phyloP scores from a whole-genome alignment of 2,113 vertebrate species.

The Raja brachyura region DNA sequence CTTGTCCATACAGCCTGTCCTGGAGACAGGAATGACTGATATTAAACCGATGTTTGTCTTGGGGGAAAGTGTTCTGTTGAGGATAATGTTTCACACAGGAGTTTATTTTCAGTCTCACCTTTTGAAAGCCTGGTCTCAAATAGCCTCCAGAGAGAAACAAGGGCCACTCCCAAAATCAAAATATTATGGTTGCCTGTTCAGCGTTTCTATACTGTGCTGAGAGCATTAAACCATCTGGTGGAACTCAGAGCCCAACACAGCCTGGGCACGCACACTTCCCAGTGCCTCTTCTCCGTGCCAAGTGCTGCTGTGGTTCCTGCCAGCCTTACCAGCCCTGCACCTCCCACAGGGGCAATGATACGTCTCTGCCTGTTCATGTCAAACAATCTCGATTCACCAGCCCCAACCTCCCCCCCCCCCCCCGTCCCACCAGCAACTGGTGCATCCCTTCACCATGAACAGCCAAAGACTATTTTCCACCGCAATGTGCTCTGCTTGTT shows the following conservation, averaged over 20 bases:
- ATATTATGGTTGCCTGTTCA: neutral
- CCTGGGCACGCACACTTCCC: neutral
- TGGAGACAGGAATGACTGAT: neutral
- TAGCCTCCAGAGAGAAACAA: neutral
- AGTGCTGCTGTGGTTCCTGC: neutral
- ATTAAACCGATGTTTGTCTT: neutral
- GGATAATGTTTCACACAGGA: neutral
- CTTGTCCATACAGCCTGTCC: neutral
- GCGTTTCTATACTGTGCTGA: neutral
- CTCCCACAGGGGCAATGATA: too few relatives aligned
- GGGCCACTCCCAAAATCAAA: neutral
- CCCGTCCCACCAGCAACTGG: too few relatives aligned
- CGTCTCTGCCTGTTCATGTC: too few relatives aligned
- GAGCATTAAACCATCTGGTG: neutral
- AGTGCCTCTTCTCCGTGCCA: neutral
- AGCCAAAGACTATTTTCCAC: too few relatives aligned
- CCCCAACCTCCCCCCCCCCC: too few relatives aligned
- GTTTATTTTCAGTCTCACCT: constrained; percentile 4
- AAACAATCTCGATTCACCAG: too few relatives aligned
- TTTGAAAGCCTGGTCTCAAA: neutral
- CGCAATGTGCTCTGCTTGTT: neutral
- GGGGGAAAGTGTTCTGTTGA: neutral
- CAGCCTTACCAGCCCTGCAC: neutral
- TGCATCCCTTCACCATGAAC: too few relatives aligned
- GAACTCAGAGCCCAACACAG: neutral